These are phyloP conservation scores for Zaprionus gabonicus DNA, from an alignment of 1,140 invertebrate species.

Conservation along the genomic window DNA sequence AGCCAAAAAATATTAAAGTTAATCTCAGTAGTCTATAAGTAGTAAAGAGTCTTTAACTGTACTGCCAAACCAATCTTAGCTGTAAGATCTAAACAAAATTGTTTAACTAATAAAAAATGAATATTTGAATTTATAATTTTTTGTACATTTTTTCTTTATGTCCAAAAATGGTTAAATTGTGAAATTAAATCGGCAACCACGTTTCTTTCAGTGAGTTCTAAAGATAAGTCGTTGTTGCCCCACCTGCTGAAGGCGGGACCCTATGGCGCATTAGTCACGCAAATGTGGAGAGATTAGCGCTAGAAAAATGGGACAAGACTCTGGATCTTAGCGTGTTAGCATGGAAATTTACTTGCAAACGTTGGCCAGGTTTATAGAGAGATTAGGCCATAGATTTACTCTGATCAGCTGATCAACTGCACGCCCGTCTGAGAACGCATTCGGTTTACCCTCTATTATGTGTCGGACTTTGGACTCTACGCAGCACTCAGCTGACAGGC, in stretches of 20 bases:
- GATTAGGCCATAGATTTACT: conserved; percentile 30
- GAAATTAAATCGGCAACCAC: conserved; percentile 28
- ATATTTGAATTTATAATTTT: conserved; percentile 8
- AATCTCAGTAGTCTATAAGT: conserved; percentile 68
- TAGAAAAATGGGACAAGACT: background rate
- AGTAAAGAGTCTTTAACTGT: conserved; percentile 35
- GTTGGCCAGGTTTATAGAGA: conserved; percentile 10
- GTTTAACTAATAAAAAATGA: conserved; percentile 34
- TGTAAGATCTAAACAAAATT: conserved; percentile 35
- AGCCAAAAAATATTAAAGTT: conserved; percentile 46
- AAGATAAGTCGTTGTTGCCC: conserved; percentile 31
- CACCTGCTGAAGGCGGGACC: conserved; percentile 4
- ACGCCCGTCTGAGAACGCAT: background rate
- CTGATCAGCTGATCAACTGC: conserved; percentile 15
- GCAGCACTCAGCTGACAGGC: background rate
- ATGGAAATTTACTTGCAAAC: background rate
- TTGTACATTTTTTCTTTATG: conserved; percentile 4
- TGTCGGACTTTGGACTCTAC: conserved; percentile 13
- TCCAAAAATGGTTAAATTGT: conserved; percentile 27
- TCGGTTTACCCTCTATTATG: background rate
- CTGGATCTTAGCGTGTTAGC: background rate
- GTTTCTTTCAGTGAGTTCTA: conserved; percentile 26
- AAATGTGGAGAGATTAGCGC: conserved; percentile 33
- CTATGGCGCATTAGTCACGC: conserved; percentile 43
- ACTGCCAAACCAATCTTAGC: conserved; percentile 44